A percentile compares a stretch with the other conserved stretches of the same genome.
Evolutionary conservation across 2,113 vertebrate genomes (phyloP).

Genomic region (Chamaetylas fuelleborni): DNA sequence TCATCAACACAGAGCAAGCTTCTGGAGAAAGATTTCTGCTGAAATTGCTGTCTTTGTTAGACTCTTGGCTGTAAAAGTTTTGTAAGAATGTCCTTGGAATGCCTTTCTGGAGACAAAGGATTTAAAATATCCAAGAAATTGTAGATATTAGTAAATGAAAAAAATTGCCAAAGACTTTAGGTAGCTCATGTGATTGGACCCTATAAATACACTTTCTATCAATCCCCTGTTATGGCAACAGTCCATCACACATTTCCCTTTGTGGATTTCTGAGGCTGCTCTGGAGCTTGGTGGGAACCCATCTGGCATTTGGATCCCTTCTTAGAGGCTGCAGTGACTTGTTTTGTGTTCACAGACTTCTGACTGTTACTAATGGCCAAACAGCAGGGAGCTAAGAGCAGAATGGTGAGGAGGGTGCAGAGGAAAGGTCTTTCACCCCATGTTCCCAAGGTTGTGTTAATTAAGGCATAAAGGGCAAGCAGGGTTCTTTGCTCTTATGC

Average conservation of each 20-base stretch:
- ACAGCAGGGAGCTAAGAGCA: slow-evolving; percentile 13
- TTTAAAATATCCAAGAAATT: neutral
- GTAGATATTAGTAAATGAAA: neutral
- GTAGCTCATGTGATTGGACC: neutral
- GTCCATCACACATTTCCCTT: neutral
- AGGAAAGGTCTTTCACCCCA: slow-evolving; percentile 7
- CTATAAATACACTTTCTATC: neutral
- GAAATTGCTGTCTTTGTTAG: neutral
- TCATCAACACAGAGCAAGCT: neutral
- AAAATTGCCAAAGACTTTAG: neutral
- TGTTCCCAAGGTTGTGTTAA: neutral
- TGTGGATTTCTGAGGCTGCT: neutral
- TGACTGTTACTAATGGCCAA: slow-evolving; percentile 1
- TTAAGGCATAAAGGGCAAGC: slow-evolving; percentile 38
- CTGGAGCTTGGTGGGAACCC: neutral
- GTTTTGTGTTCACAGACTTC: neutral
- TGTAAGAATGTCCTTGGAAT: neutral
- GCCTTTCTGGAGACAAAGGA: neutral
- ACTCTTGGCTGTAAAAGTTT: neutral
- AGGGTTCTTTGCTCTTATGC: neutral
- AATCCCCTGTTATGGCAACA: neutral
- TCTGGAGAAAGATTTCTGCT: neutral
- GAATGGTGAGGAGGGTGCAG: neutral
- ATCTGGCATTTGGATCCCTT: neutral
- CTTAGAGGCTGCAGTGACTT: neutral